These are phyloP conservation scores for Andrena bicolor DNA, from an alignment of 2,888 invertebrate genomes.

Conservation along the genomic window DNA sequence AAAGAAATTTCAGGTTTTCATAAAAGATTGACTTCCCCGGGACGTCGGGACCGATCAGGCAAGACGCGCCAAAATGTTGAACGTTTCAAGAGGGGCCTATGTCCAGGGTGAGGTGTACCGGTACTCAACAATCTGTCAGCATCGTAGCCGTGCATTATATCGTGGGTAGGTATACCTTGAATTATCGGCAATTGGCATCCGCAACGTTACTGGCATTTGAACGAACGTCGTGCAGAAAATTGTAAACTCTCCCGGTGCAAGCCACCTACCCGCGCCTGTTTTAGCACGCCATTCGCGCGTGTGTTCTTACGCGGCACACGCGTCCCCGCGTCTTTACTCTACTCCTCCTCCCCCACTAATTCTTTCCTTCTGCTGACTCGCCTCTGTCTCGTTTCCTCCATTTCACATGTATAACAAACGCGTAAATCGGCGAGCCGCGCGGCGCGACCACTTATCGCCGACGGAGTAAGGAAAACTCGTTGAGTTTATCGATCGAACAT, in stretches of 20 bases:
- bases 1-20: background rate
- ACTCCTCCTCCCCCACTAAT: background rate
- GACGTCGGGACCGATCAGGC: background rate
- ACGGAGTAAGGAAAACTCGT: slow-evolving; percentile 64
- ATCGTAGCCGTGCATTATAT: slow-evolving; percentile 74
- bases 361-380: background rate
- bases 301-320: slow-evolving; percentile 64
- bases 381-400: background rate
- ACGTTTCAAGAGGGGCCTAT: slow-evolving; percentile 15
- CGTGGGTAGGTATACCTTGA: slow-evolving; percentile 76
- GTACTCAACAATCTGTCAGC: slow-evolving; percentile 74
- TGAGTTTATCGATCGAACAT: slow-evolving; percentile 77
- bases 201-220: slow-evolving; percentile 77
- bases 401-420: slow-evolving; percentile 17
- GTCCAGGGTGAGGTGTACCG: slow-evolving; percentile 36
- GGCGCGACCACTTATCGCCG: slow-evolving; percentile 31
- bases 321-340: slow-evolving; percentile 7
- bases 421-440: slow-evolving; percentile 53
- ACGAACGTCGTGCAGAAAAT: slow-evolving; percentile 73
- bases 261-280: slow-evolving; percentile 64
- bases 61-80: slow-evolving; percentile 30
- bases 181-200: slow-evolving; percentile 81
- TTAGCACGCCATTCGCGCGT: slow-evolving; percentile 54
- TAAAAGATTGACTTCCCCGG: background rate
- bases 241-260: slow-evolving; percentile 65